A percentile compares a stretch with the other conserved stretches of the same genome.
These are phyloP conservation scores for Hydrotaea cyrtoneurina DNA, from an alignment of 2,888 invertebrate genomes.

Conservation along the genomic window DNA sequence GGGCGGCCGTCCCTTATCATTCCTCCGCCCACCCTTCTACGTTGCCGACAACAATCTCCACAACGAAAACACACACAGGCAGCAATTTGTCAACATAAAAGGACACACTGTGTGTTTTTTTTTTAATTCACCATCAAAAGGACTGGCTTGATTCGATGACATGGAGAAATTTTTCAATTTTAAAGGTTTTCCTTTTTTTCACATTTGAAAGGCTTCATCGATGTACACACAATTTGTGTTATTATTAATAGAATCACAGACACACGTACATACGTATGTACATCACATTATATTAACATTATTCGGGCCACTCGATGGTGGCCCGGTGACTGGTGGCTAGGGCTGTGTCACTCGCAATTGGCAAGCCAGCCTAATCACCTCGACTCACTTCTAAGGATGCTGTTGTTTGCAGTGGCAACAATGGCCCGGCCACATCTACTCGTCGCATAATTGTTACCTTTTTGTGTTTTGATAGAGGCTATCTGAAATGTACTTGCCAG, in stretches of 20 bases:
- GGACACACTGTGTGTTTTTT: constrained; percentile 2
- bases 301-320: neutral
- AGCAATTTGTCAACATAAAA: constrained; percentile 36
- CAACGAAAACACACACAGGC: constrained; percentile 10
- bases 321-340: neutral
- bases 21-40: neutral
- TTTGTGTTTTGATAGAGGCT: neutral
- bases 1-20: neutral
- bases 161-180: constrained; percentile 29
- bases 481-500: neutral
- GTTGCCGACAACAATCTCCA: constrained; percentile 9
- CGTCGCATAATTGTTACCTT: constrained; percentile 7
- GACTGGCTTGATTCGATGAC: constrained; percentile 7
- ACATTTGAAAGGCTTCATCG: constrained; percentile 40
- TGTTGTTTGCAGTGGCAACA: constrained; percentile 19
- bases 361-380: constrained; percentile 32
- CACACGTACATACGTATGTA: neutral
- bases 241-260: neutral
- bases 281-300: constrained; percentile 11
- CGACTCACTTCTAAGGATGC: constrained; percentile 54
- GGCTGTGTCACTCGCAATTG: constrained; percentile 9
- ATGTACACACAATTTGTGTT: constrained; percentile 13
- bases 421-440: neutral
- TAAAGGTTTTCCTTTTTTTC: constrained; percentile 43
- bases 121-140: constrained; percentile 28